These are phyloP conservation scores for Synergus umbraculus DNA, from an alignment of 2,888 invertebrate genomes.

Conservation along the genomic window DNA sequence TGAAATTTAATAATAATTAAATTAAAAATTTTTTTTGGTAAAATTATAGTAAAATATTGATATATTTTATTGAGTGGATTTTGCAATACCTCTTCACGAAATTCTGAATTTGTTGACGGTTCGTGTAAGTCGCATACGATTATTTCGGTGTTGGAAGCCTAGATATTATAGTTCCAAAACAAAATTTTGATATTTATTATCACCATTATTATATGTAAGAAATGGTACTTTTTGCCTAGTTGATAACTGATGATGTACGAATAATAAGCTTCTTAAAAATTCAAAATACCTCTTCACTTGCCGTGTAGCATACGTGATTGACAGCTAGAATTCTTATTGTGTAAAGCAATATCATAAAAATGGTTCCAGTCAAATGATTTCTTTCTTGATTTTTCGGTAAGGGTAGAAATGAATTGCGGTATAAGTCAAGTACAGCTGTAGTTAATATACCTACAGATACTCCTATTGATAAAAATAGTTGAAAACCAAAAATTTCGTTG, in stretches of 20 bases:
- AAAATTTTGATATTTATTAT: no score
- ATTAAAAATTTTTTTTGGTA: background rate
- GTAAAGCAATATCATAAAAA: background rate
- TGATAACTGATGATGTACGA: no score
- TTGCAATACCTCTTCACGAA: background rate
- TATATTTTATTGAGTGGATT: no score
- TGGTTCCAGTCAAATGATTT: no score
- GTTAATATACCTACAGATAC: background rate
- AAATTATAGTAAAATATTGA: no score
- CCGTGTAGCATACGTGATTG: background rate
- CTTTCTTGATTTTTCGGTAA: background rate
- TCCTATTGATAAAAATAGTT: background rate
- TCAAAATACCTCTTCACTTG: background rate
- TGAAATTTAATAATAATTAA: background rate
- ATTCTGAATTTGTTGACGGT: background rate
- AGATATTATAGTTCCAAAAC: background rate
- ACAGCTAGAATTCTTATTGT: background rate
- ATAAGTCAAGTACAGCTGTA: background rate
- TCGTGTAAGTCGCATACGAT: background rate
- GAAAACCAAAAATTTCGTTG: background rate
- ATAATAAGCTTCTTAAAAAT: no score
- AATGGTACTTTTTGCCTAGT: no score
- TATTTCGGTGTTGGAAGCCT: background rate
- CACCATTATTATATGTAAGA: no score
- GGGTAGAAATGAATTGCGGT: background rate